A percentile compares a stretch with the other conserved stretches of the same genome.
Conservation (phyloP, 2,797 vertebrate species). For the Lutjanus argentimaculatus region DNA sequence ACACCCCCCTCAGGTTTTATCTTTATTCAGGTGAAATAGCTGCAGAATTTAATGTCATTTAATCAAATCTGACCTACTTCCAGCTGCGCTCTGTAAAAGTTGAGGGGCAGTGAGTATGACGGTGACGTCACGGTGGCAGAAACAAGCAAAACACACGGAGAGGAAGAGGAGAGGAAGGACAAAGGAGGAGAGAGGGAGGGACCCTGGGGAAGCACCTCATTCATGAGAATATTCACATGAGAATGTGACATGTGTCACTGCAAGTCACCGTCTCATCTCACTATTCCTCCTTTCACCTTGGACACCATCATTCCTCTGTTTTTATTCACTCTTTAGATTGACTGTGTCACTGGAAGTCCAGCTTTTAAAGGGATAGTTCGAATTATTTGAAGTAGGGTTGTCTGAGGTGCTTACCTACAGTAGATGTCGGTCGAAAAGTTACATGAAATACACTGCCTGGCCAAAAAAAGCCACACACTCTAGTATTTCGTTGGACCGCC, state of each 20-base stretch:
- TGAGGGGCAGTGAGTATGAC: constrained; percentile 19
- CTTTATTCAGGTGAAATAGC: constrained; percentile 57
- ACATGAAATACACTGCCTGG: too few relatives aligned
- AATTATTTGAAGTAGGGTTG: background rate
- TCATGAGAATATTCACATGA: constrained; percentile 49
- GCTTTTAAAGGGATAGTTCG: constrained; percentile 15
- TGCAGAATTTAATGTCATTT: constrained; percentile 73
- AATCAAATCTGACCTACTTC: constrained; percentile 87
- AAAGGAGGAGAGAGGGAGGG: constrained; percentile 21
- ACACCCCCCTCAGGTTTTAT: constrained; percentile 51
- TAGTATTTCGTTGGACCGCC: too few relatives aligned
- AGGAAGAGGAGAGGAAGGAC: background rate
- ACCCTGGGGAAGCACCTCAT: constrained; percentile 53
- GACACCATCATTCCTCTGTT: background rate
- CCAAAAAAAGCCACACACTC: too few relatives aligned
- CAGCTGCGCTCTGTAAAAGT: constrained; percentile 45
- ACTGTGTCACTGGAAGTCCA: background rate
- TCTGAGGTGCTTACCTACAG: too few relatives aligned
- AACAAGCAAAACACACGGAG: constrained; percentile 41
- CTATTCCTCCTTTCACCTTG: background rate
- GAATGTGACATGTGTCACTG: constrained; percentile 9
- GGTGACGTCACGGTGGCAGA: constrained; percentile 46
- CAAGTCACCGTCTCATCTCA: background rate
- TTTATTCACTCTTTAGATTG: background rate
- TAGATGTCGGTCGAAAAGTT: too few relatives aligned